phyloP scores from a whole-genome alignment of 2,888 invertebrate species.

The Sinelater perroti region DNA sequence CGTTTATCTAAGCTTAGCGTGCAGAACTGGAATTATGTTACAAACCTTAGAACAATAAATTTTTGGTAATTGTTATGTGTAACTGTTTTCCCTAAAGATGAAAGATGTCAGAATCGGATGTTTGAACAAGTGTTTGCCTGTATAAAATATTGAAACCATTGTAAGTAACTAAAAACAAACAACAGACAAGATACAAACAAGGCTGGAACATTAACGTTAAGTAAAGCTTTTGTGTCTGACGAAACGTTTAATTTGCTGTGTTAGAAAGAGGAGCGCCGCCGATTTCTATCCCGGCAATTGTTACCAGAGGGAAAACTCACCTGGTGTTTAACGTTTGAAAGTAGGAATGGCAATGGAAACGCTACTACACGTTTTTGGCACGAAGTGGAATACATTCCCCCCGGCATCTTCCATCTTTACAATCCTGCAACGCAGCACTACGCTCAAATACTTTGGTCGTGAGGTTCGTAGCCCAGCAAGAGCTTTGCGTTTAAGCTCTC shows the following conservation, averaged over 20 bases:
- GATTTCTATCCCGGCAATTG: slow-evolving; percentile 28
- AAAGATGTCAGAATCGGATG: background rate
- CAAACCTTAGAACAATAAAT: slow-evolving; percentile 43
- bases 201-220: slow-evolving; percentile 6
- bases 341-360: slow-evolving; percentile 45
- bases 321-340: slow-evolving; percentile 43
- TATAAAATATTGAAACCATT: slow-evolving; percentile 31
- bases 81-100: slow-evolving; percentile 12
- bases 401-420: slow-evolving; percentile 61
- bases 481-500: slow-evolving; percentile 28
- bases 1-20: slow-evolving; percentile 47
- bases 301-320: slow-evolving; percentile 43
- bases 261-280: slow-evolving; percentile 18
- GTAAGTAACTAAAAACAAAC: slow-evolving; percentile 24
- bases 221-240: slow-evolving; percentile 11
- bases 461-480: slow-evolving; percentile 21
- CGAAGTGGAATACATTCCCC: slow-evolving; percentile 70
- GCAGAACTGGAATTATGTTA: slow-evolving; percentile 46
- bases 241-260: background rate
- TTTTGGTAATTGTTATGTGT: slow-evolving; percentile 14
- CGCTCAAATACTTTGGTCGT: slow-evolving; percentile 32
- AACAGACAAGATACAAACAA: slow-evolving; percentile 23
- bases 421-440: slow-evolving; percentile 57
- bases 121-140: slow-evolving; percentile 28
- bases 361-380: slow-evolving; percentile 66